Conservation (phyloP, 2,888 invertebrate genomes). For the Acanthopleura granulata region DNA sequence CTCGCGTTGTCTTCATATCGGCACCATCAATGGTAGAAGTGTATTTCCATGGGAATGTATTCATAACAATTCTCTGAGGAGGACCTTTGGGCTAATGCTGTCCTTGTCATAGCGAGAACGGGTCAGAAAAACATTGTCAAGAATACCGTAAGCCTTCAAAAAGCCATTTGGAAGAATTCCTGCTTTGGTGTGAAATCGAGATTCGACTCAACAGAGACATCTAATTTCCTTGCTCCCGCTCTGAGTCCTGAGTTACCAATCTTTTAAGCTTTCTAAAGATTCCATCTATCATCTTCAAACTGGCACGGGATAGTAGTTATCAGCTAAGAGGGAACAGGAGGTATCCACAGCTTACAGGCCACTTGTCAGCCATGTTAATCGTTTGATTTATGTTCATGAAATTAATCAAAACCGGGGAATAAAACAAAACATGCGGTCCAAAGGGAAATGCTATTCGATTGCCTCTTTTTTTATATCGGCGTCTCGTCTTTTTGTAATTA, state of each 20-base stretch:
- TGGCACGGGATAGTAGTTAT: constrained; percentile 13
- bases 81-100: too few relatives aligned
- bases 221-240: constrained; percentile 13
- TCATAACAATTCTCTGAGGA: too few relatives aligned
- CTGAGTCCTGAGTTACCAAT: background rate
- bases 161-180: background rate
- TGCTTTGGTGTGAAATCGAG: constrained; percentile 16
- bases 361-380: constrained; percentile 16
- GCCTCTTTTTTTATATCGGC: background rate
- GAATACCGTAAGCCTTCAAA: background rate
- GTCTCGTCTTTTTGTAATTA: background rate
- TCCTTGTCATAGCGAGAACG: too few relatives aligned
- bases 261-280: constrained; percentile 6
- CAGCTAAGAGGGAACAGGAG: background rate
- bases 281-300: constrained; percentile 19
- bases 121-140: too few relatives aligned
- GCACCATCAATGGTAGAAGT: too few relatives aligned
- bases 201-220: background rate
- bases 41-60: too few relatives aligned
- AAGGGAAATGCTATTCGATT: constrained; percentile 7
- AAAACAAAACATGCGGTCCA: constrained; percentile 12
- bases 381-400: constrained; percentile 19
- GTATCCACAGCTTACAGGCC: constrained; percentile 12
- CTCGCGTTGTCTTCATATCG: too few relatives aligned
- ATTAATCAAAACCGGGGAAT: constrained; percentile 19